These are phyloP conservation scores for Acanthurus leucopareius DNA, from an alignment of 2,797 vertebrate genomes.

Conservation along the genomic window DNA sequence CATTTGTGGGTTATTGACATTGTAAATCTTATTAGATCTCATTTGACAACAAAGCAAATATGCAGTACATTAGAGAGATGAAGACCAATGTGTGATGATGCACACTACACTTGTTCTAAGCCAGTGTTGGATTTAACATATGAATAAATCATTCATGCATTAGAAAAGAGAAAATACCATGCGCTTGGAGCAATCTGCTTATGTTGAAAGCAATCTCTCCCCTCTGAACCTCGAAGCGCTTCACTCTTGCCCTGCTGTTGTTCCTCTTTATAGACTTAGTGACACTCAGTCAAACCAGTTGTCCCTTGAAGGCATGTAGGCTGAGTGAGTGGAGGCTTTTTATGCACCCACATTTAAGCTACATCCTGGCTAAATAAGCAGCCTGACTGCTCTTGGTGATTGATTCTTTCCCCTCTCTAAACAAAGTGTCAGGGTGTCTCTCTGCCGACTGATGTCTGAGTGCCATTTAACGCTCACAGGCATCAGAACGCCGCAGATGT, in stretches of 20 bases:
- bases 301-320: constrained; percentile 7
- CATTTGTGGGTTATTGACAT: background rate
- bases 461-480: constrained; percentile 5
- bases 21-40: background rate
- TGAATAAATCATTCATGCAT: constrained; percentile 10
- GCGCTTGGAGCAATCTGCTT: background rate
- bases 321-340: background rate
- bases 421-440: constrained; percentile 29
- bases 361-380: constrained; percentile 7
- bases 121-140: background rate
- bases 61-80: background rate
- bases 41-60: background rate
- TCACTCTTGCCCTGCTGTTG: constrained; percentile 11
- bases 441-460: constrained; percentile 19
- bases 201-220: background rate
- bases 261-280: constrained; percentile 42
- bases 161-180: background rate
- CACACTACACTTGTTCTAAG: background rate
- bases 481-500: constrained; percentile 25
- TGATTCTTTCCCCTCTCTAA: constrained; percentile 32
- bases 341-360: background rate
- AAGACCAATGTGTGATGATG: background rate
- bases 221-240: background rate
- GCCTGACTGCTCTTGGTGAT: constrained; percentile 22
- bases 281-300: constrained; percentile 30